Percentiles rank a stretch among this genome's conserved stretches.
Evolutionary conservation across 2,113 vertebrate genomes (phyloP).

Genomic region (Bettongia penicillata): DNA sequence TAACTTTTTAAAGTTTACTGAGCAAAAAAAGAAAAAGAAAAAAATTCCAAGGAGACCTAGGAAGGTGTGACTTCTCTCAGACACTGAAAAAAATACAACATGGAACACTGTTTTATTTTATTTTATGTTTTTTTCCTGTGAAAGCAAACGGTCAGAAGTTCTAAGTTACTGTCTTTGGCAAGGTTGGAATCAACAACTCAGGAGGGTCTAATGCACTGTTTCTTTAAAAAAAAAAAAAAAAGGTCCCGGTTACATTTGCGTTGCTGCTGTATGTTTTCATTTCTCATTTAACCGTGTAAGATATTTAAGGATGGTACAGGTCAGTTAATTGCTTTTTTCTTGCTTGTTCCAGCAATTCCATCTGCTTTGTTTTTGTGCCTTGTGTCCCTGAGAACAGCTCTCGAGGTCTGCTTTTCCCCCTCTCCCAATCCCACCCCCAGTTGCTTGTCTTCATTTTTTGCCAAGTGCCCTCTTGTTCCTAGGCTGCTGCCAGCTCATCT

Average conservation of each 20-base stretch:
- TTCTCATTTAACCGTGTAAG: constrained; percentile 88
- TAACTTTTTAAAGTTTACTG: constrained; percentile 85
- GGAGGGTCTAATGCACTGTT: constrained; percentile 96
- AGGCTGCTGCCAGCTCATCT: constrained; percentile 56
- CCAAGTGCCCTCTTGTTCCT: constrained; percentile 83
- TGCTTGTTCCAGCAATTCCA: constrained; percentile 86
- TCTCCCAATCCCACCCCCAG: constrained; percentile 59
- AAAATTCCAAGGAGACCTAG: constrained; percentile 83
- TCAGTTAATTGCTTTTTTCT: constrained; percentile 84
- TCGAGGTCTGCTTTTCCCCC: constrained; percentile 45
- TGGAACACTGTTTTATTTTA: background rate
- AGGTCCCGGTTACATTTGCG: constrained; percentile 92
- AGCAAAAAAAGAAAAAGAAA: constrained; percentile 80
- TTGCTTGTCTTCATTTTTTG: constrained; percentile 84
- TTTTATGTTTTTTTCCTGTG: constrained; percentile 85
- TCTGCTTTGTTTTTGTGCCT: constrained; percentile 92
- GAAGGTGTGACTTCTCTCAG: constrained; percentile 83
- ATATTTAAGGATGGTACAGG: constrained; percentile 90
- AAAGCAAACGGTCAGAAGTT: constrained; percentile 83
- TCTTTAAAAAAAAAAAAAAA: constrained; percentile 67
- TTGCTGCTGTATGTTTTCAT: constrained; percentile 94
- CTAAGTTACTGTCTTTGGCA: constrained; percentile 85
- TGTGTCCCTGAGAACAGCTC: constrained; percentile 89
- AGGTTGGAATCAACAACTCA: constrained; percentile 89
- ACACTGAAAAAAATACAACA: constrained; percentile 78